phyloP scores from a whole-genome alignment of 2,888 invertebrate genomes.

The Ophioninae sp. region DNA sequence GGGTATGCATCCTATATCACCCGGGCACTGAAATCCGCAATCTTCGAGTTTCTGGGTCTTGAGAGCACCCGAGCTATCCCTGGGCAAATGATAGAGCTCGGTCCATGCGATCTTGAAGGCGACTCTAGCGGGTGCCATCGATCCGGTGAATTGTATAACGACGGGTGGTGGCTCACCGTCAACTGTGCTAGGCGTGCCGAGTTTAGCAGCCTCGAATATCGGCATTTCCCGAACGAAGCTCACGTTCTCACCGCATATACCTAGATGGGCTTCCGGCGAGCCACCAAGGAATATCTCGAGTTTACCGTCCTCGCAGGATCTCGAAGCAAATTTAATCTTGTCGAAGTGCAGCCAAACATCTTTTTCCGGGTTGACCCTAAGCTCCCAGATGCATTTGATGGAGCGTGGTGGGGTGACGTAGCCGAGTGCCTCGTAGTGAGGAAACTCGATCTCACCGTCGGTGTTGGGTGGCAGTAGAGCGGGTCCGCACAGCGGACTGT shows the following conservation, averaged over 20 bases:
- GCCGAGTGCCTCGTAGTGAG: conserved; percentile 90
- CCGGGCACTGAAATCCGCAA: conserved; percentile 94
- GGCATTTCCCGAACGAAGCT: conserved; percentile 90
- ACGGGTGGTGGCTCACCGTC: conserved; percentile 85
- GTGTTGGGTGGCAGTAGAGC: conserved; percentile 89
- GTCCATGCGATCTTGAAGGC: conserved; percentile 96
- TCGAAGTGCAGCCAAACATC: conserved; percentile 95
- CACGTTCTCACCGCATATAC: conserved; percentile 93
- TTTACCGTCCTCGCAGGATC: conserved; percentile 93
- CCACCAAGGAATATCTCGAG: conserved; percentile 91
- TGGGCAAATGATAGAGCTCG: conserved; percentile 91
- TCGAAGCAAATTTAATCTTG: conserved; percentile 91
- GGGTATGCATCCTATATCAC: conserved; percentile 92
- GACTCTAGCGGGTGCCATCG: conserved; percentile 90
- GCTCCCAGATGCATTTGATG: conserved; percentile 89
- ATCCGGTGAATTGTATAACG: conserved; percentile 88
- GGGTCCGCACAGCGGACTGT: conserved; percentile 93
- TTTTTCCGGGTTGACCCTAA: conserved; percentile 90
- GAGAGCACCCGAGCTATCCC: conserved; percentile 90
- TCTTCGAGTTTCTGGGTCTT: conserved; percentile 89
- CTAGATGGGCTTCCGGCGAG: conserved; percentile 88
- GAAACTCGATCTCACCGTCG: conserved; percentile 94
- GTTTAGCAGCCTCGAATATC: conserved; percentile 89
- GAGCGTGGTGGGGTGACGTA: conserved; percentile 80
- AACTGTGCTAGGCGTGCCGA: conserved; percentile 82